These are phyloP conservation scores for Thecophora atra DNA, from an alignment of 2,888 invertebrate species.

Conservation along the genomic window DNA sequence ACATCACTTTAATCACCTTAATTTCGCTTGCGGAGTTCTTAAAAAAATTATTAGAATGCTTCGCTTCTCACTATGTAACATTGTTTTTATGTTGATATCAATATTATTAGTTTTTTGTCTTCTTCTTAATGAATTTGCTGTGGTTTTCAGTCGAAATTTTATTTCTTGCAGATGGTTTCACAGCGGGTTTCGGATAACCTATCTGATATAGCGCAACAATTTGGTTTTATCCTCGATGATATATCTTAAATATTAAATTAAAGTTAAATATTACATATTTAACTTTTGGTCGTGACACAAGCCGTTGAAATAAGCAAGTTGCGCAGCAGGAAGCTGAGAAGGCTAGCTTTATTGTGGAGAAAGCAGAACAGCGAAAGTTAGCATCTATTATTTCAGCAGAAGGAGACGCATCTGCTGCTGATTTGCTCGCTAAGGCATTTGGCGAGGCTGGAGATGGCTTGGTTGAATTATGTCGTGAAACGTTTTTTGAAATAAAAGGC, in stretches of 20 bases:
- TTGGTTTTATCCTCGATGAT: constrained; percentile 97
- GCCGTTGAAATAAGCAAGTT: constrained; percentile 99
- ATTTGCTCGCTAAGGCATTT: constrained; percentile 91
- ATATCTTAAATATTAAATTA: too few relatives aligned
- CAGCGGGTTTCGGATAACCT: constrained; percentile 91
- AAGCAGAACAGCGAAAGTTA: constrained; percentile 97
- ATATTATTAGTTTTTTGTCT: too few relatives aligned
- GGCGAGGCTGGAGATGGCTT: constrained; percentile 95
- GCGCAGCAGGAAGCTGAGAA: constrained; percentile 99
- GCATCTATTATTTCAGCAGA: constrained; percentile 93
- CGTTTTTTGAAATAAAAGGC: too few relatives aligned
- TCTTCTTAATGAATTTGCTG: too few relatives aligned
- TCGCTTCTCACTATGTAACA: too few relatives aligned
- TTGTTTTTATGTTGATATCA: too few relatives aligned
- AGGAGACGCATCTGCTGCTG: constrained; percentile 96
- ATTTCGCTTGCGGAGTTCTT: too few relatives aligned
- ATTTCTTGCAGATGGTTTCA: constrained; percentile 77
- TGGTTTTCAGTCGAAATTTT: too few relatives aligned
- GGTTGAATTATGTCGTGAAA: constrained; percentile 95
- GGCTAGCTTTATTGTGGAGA: constrained; percentile 97
- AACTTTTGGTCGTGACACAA: constrained; percentile 96
- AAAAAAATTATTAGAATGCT: too few relatives aligned
- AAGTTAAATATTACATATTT: constrained; percentile 98
- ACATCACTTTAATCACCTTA: too few relatives aligned
- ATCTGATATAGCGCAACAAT: constrained; percentile 91